Evolutionary conservation across 1,140 invertebrate species (phyloP).

Genomic region (Lucilia sericata): DNA sequence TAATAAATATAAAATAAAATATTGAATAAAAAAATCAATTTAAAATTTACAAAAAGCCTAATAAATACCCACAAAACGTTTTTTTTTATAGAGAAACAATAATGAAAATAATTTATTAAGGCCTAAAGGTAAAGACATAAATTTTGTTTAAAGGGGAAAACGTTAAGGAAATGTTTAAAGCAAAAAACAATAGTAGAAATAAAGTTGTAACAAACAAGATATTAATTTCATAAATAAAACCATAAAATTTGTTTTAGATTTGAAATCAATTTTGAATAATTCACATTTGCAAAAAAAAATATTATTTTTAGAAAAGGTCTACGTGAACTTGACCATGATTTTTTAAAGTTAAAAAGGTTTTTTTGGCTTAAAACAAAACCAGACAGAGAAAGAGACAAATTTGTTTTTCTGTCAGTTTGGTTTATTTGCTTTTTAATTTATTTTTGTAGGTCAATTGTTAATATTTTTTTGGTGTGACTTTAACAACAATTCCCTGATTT

Average conservation of each 20-base stretch:
- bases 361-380: too few relatives aligned
- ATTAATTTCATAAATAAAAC: not conserved
- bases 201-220: not conserved
- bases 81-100: not conserved
- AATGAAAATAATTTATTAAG: not conserved
- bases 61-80: not conserved
- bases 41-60: not conserved
- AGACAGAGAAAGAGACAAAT: too few relatives aligned
- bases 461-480: too few relatives aligned
- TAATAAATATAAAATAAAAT: not conserved
- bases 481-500: too few relatives aligned
- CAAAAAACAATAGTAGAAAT: too few relatives aligned
- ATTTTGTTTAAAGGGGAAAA: not conserved
- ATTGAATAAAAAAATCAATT: conserved; percentile 10
- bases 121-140: not conserved
- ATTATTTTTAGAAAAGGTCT: not conserved
- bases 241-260: not conserved
- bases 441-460: too few relatives aligned
- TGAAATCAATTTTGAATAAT: too few relatives aligned
- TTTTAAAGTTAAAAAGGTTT: not conserved
- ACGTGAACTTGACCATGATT: not conserved
- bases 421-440: too few relatives aligned
- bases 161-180: too few relatives aligned
- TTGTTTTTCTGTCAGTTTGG: too few relatives aligned
- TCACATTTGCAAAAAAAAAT: too few relatives aligned